Conservation (phyloP, 2,888 invertebrate species). For the Bembecia ichneumoniformis region DNA sequence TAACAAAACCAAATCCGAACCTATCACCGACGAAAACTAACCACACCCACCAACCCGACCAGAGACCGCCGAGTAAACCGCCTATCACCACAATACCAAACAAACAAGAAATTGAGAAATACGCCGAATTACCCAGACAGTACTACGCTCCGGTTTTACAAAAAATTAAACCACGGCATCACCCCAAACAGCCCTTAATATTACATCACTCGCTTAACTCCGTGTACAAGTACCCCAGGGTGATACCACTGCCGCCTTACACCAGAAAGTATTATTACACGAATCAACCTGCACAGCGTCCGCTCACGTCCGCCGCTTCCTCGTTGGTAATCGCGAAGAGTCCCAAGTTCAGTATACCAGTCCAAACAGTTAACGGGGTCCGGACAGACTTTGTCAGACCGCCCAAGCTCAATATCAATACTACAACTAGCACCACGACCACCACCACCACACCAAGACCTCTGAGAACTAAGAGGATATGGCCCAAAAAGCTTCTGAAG, state of each 20-base stretch:
- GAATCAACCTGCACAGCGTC: constrained; percentile 24
- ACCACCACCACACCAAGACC: constrained; percentile 47
- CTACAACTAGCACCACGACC: constrained; percentile 25
- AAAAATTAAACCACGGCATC: constrained; percentile 31
- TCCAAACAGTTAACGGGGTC: constrained; percentile 56
- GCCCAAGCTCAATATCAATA: constrained; percentile 29
- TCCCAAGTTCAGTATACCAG: constrained; percentile 48
- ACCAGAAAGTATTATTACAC: constrained; percentile 27
- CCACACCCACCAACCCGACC: constrained; percentile 30
- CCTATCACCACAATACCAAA: constrained; percentile 34
- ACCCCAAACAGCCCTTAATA: constrained; percentile 32
- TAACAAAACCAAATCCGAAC: constrained; percentile 15
- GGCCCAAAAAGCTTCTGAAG: constrained; percentile 49
- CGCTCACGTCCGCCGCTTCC: constrained; percentile 36
- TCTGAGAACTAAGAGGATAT: constrained; percentile 59
- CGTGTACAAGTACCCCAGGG: constrained; percentile 45
- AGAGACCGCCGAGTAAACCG: constrained; percentile 47
- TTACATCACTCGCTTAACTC: constrained; percentile 34
- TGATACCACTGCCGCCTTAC: constrained; percentile 35
- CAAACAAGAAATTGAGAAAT: constrained; percentile 27
- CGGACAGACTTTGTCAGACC: constrained; percentile 47
- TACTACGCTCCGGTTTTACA: constrained; percentile 28
- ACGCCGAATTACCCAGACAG: constrained; percentile 29
- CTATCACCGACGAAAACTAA: constrained; percentile 20
- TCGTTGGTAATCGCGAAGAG: constrained; percentile 35